Conservation (phyloP, 2,888 invertebrate genomes). For the Omphaloscelis lunosa region DNA sequence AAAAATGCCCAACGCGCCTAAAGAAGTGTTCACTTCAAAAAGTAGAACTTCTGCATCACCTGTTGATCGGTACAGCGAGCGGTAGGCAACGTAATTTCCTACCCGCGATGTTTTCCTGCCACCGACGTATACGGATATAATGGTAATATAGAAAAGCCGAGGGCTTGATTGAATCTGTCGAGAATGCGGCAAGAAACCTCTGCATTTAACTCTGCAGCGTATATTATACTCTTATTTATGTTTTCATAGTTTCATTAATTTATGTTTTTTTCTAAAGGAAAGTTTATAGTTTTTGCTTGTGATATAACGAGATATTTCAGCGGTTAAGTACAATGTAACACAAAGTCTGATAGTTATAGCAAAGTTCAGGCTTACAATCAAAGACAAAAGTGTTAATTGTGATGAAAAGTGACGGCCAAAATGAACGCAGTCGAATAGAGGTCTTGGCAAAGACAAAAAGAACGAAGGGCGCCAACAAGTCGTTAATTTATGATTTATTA, state of each 20-base stretch:
- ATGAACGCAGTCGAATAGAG: background rate
- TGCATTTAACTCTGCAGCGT: conserved; percentile 45
- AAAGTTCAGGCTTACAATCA: background rate
- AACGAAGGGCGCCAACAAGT: background rate
- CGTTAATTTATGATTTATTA: background rate
- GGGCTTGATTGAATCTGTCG: conserved; percentile 66
- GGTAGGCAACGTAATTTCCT: conserved; percentile 78
- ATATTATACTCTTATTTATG: conserved; percentile 33
- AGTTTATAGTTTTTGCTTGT: background rate
- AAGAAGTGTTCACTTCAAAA: no score
- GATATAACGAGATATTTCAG: background rate
- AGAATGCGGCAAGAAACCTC: conserved; percentile 51
- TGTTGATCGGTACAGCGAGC: conserved; percentile 43
- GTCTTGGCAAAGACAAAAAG: background rate
- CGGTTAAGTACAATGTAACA: background rate
- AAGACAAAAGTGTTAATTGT: background rate
- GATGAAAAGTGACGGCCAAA: background rate
- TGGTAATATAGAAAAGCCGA: conserved; percentile 72
- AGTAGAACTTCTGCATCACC: conserved; percentile 31
- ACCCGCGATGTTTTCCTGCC: conserved; percentile 80
- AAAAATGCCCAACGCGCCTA: no score
- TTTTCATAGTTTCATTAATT: conserved; percentile 19
- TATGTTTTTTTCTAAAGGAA: background rate
- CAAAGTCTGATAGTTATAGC: background rate
- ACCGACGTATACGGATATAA: conserved; percentile 73